phyloP scores from a whole-genome alignment of 2,113 vertebrate species.

The Larimichthys polyactis region DNA sequence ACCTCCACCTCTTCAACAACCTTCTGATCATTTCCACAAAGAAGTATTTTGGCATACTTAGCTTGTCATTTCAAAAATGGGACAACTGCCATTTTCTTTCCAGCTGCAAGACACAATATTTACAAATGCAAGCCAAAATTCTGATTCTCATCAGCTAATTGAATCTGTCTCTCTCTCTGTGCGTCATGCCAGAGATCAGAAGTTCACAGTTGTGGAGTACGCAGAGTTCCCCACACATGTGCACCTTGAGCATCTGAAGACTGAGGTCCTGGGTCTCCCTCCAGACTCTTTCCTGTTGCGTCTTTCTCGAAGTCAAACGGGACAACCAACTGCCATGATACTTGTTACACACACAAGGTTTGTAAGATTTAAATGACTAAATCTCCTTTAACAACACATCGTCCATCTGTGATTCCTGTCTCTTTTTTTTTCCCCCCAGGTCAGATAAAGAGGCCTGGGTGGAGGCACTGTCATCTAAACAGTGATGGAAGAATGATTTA shows the following conservation, averaged over 20 bases:
- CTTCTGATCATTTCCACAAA: conserved; percentile 80
- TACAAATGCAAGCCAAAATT: not conserved
- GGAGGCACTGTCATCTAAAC: conserved; percentile 45
- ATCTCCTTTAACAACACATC: not conserved
- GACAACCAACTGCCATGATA: conserved; percentile 70
- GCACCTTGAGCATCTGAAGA: conserved; percentile 67
- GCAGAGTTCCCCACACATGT: conserved; percentile 78
- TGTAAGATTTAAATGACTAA: not conserved
- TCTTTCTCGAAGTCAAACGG: conserved; percentile 73
- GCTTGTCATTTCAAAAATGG: not conserved
- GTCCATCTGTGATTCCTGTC: not conserved
- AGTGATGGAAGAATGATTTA: conserved; percentile 4
- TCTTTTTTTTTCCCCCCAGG: conserved; percentile 43
- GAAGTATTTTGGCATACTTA: conserved; percentile 67
- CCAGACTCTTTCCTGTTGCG: conserved; percentile 78
- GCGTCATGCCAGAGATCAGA: conserved; percentile 66
- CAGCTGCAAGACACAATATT: not conserved
- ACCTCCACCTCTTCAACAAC: conserved; percentile 84
- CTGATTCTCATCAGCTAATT: not conserved
- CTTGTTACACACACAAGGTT: conserved; percentile 78
- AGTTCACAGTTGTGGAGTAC: conserved; percentile 82
- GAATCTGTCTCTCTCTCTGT: not conserved
- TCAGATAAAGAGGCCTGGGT: conserved; percentile 74
- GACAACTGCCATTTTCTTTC: not conserved
- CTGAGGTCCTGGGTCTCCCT: conserved; percentile 74